These are phyloP conservation scores for Microplitis demolitor DNA, from an alignment of 1,140 invertebrate genomes.

Conservation along the genomic window DNA sequence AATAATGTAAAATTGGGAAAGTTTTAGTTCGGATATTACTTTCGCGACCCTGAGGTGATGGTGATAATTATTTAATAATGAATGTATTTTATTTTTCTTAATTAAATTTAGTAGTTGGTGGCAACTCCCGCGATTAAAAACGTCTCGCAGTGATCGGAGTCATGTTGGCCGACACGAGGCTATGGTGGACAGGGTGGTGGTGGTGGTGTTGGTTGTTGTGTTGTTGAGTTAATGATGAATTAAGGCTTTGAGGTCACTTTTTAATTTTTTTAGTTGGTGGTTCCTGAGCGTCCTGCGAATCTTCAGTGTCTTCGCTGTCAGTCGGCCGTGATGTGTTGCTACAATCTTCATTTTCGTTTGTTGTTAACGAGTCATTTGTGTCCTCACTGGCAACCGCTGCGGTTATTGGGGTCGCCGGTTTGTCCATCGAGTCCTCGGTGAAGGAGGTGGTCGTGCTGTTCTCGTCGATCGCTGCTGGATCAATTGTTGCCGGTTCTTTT, in stretches of 20 bases:
- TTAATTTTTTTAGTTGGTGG: constrained; percentile 58
- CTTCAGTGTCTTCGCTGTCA: constrained; percentile 57
- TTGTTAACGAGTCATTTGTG: constrained; percentile 54
- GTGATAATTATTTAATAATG: constrained; percentile 15
- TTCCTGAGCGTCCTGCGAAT: constrained; percentile 55
- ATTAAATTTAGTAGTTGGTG: constrained; percentile 23
- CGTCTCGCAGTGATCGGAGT: constrained; percentile 51
- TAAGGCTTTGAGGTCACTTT: constrained; percentile 53
- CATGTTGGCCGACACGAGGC: constrained; percentile 49
- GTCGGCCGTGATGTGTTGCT: constrained; percentile 56
- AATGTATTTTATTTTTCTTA: background rate
- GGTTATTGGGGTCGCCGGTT: constrained; percentile 58
- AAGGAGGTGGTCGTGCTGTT: constrained; percentile 71
- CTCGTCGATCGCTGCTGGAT: constrained; percentile 57
- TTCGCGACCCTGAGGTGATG: constrained; percentile 32
- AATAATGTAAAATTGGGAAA: constrained; percentile 7
- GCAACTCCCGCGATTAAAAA: constrained; percentile 39
- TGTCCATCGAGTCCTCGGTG: constrained; percentile 73
- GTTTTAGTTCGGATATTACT: constrained; percentile 26
- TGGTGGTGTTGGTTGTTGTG: background rate
- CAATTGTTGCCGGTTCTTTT: constrained; percentile 43
- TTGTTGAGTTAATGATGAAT: constrained; percentile 11
- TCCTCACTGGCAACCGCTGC: constrained; percentile 51
- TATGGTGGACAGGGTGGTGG: constrained; percentile 38
- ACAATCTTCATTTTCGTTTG: constrained; percentile 52